Conservation (phyloP, 2,797 vertebrate genomes). For the Spinibarbus caldwelli region DNA sequence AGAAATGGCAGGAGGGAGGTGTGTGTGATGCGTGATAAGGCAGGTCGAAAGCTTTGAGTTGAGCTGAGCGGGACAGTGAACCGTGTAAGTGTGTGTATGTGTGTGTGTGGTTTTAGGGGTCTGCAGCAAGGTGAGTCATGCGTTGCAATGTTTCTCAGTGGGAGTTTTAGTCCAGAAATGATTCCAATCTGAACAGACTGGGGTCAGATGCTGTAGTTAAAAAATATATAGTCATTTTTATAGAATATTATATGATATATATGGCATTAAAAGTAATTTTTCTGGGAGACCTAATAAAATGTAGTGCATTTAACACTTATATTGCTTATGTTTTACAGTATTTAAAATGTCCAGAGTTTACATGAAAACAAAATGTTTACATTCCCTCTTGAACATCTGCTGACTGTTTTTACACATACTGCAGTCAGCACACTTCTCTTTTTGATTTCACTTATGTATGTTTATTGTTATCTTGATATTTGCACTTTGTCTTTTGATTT, state of each 20-base stretch:
- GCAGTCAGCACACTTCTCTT: background rate
- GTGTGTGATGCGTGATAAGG: conserved; percentile 57
- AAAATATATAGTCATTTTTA: background rate
- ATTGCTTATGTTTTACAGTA: background rate
- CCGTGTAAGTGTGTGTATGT: conserved; percentile 15
- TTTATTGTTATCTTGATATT: background rate
- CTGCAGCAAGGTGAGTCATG: conserved; percentile 37
- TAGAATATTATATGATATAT: background rate
- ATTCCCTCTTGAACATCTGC: background rate
- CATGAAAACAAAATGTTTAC: background rate
- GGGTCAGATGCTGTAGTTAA: background rate
- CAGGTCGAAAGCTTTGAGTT: conserved; percentile 57
- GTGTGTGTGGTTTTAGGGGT: conserved; percentile 1
- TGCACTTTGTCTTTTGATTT: background rate
- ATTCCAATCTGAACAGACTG: conserved; percentile 1
- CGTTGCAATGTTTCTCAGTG: background rate
- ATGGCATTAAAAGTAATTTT: background rate
- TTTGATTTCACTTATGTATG: background rate
- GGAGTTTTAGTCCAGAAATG: conserved; percentile 17
- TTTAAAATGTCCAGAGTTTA: background rate
- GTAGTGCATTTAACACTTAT: background rate
- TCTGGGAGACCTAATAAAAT: background rate
- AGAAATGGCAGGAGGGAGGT: conserved; percentile 56
- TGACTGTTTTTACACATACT: background rate
- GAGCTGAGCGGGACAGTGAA: conserved; percentile 45